These are phyloP conservation scores for Ellobium chinense DNA, from an alignment of 2,888 invertebrate genomes.

Conservation along the genomic window DNA sequence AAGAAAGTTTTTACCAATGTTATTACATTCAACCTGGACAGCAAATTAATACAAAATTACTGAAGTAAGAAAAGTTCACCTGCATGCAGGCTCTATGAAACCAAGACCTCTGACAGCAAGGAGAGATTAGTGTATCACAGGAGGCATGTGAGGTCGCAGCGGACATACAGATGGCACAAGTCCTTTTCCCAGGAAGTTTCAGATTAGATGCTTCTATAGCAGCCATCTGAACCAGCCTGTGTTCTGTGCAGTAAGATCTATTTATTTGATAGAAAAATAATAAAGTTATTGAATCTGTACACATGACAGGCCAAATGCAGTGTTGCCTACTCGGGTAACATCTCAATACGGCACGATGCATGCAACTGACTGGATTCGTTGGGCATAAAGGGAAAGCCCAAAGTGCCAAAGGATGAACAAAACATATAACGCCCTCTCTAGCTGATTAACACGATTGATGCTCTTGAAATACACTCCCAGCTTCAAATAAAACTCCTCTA, in stretches of 20 bases:
- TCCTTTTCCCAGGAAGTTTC: constrained; percentile 66
- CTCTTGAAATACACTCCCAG: too few relatives aligned
- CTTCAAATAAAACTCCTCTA: too few relatives aligned
- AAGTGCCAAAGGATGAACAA: too few relatives aligned
- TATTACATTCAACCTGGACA: too few relatives aligned
- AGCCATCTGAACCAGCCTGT: constrained; percentile 81
- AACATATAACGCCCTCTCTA: too few relatives aligned
- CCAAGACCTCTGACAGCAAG: constrained; percentile 89
- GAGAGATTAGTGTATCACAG: constrained; percentile 84
- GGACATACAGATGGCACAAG: constrained; percentile 87
- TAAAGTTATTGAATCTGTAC: neutral
- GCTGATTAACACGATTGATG: too few relatives aligned
- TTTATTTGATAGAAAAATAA: neutral
- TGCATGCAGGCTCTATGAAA: constrained; percentile 85
- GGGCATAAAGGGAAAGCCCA: too few relatives aligned
- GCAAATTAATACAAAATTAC: neutral
- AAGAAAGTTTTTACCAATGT: too few relatives aligned
- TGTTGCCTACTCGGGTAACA: too few relatives aligned
- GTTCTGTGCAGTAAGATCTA: constrained; percentile 85
- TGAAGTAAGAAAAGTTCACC: constrained; percentile 50
- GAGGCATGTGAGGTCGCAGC: constrained; percentile 80
- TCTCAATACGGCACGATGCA: too few relatives aligned
- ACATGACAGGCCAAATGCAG: too few relatives aligned
- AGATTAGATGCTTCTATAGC: constrained; percentile 31
- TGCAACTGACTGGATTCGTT: too few relatives aligned